Conservation (phyloP, 1,140 invertebrate species). For the Euwallacea fornicatus region DNA sequence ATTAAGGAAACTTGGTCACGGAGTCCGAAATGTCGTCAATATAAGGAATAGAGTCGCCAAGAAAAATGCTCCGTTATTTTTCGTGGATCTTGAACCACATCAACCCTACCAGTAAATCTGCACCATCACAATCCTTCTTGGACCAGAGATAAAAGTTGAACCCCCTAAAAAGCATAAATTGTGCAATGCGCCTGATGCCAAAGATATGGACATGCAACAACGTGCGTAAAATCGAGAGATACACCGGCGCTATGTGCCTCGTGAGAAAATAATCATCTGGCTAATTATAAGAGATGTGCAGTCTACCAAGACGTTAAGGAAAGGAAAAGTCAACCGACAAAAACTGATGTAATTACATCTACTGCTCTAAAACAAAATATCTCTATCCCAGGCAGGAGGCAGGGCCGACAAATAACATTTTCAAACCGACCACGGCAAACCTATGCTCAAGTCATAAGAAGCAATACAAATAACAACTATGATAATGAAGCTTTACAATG, state of each 20-base stretch:
- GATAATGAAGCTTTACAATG: too few species aligned
- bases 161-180: conserved; percentile 45
- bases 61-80: conserved; percentile 48
- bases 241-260: conserved; percentile 47
- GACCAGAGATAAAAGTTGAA: conserved; percentile 47
- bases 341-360: too few species aligned
- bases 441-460: too few species aligned
- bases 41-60: conserved; percentile 42
- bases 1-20: conserved; percentile 11
- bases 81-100: conserved; percentile 48
- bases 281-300: conserved; percentile 50
- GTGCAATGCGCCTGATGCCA: conserved; percentile 52
- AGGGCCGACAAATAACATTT: too few species aligned
- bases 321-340: too few species aligned
- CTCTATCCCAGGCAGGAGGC: too few species aligned
- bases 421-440: too few species aligned
- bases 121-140: conserved; percentile 43
- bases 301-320: conserved; percentile 47
- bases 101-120: conserved; percentile 52
- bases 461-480: too few species aligned
- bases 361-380: too few species aligned
- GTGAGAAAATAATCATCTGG: conserved; percentile 50
- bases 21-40: conserved; percentile 41
- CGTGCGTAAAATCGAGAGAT: conserved; percentile 46
- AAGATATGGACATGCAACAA: conserved; percentile 51